These are phyloP conservation scores for Pristis pectinata DNA, from an alignment of 2,797 vertebrate species.

Conservation along the genomic window DNA sequence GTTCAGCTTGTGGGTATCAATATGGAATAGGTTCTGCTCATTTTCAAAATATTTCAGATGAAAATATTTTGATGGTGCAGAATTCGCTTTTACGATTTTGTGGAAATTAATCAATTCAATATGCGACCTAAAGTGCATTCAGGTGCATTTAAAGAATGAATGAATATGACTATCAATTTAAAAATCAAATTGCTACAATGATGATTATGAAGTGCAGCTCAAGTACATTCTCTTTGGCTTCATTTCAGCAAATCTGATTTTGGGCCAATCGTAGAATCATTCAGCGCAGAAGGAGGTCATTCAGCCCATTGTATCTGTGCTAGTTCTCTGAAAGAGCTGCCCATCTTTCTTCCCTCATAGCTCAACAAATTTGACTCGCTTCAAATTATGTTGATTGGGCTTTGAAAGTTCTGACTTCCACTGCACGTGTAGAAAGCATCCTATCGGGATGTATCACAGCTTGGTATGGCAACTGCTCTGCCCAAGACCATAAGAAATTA, in stretches of 20 bases:
- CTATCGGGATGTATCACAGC: too few species aligned
- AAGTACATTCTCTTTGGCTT: not conserved
- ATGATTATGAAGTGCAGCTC: not conserved
- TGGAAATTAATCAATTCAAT: not conserved
- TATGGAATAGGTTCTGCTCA: not conserved
- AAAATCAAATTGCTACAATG: not conserved
- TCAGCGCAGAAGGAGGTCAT: not conserved
- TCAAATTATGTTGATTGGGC: not conserved
- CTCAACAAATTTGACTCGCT: not conserved
- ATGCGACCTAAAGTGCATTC: not conserved
- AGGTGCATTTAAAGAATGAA: not conserved
- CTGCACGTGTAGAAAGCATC: too few species aligned
- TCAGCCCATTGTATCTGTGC: not conserved
- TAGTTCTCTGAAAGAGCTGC: not conserved
- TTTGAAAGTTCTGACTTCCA: too few species aligned
- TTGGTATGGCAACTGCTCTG: too few species aligned
- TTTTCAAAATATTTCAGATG: not conserved
- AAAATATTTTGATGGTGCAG: not conserved
- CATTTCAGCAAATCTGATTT: not conserved
- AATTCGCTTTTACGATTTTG: not conserved
- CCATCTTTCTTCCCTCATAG: not conserved
- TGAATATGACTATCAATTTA: not conserved
- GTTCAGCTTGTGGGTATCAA: not conserved
- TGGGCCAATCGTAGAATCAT: not conserved
- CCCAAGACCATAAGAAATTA: too few species aligned